A percentile compares a stretch with the other conserved stretches of the same genome.
These are phyloP conservation scores for Aporrectodea caliginosa DNA, from an alignment of 1,140 invertebrate species.

Conservation along the genomic window DNA sequence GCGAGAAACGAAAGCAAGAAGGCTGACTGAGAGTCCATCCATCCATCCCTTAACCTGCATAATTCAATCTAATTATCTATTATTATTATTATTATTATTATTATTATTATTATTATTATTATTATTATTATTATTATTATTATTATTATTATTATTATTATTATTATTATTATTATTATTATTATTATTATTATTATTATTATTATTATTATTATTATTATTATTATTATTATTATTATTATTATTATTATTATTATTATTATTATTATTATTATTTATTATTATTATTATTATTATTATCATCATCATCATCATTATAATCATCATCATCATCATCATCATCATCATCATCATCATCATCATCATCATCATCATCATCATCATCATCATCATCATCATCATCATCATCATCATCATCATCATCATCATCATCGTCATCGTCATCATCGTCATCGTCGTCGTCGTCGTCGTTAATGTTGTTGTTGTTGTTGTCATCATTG, in stretches of 20 bases:
- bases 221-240: background rate
- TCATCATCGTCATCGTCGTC: background rate
- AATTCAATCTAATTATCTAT: too few species aligned
- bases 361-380: conserved; percentile 2
- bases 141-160: background rate
- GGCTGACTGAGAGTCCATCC: too few species aligned
- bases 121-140: background rate
- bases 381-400: background rate
- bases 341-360: background rate
- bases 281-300: background rate
- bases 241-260: background rate
- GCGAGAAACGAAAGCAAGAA: too few species aligned
- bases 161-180: background rate
- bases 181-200: background rate
- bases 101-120: background rate
- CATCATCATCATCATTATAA: background rate
- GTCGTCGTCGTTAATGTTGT: background rate
- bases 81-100: background rate
- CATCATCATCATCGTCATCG: background rate
- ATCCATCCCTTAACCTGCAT: too few species aligned
- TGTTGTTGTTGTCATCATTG: too few species aligned
- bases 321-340: background rate
- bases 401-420: background rate
- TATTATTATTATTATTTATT: background rate
- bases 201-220: background rate